These are phyloP conservation scores for Phasianus colchicus DNA, from an alignment of 2,113 vertebrate species.

Conservation along the genomic window DNA sequence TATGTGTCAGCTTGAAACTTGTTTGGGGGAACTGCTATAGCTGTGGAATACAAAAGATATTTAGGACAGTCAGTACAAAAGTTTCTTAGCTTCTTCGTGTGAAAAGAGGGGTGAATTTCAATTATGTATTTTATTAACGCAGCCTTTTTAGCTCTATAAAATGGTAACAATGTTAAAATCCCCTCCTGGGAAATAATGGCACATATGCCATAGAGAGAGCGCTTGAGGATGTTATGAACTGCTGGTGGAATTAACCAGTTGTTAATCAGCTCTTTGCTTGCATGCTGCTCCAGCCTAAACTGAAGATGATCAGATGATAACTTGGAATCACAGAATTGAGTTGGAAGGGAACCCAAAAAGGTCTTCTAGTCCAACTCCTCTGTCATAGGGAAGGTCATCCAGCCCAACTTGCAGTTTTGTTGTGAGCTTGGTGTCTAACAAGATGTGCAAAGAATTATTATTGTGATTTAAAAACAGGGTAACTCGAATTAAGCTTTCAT, in stretches of 20 bases:
- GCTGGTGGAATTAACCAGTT: conserved; percentile 29
- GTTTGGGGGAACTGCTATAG: not conserved
- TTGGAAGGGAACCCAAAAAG: too few relatives aligned
- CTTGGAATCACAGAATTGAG: not conserved
- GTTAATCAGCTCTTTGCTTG: conserved; percentile 2
- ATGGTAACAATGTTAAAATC: conserved; percentile 19
- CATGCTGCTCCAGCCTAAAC: not conserved
- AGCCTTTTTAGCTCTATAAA: conserved; percentile 13
- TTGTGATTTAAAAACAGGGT: not conserved
- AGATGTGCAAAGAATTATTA: not conserved
- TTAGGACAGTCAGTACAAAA: not conserved
- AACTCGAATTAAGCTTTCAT: rapidly evolving
- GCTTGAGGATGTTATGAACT: not conserved
- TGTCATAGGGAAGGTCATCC: too few relatives aligned
- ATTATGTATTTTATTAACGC: conserved; percentile 38
- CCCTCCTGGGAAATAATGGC: conserved; percentile 40
- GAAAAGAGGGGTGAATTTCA: not conserved
- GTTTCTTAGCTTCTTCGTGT: not conserved
- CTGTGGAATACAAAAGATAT: not conserved
- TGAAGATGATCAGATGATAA: not conserved
- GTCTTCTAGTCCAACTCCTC: too few relatives aligned
- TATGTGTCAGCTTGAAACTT: not conserved
- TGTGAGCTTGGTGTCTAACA: not conserved
- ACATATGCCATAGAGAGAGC: not conserved
- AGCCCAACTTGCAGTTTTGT: not conserved